Percentiles rank a stretch among this genome's conserved stretches.
phyloP scores from a whole-genome alignment of 2,888 invertebrate genomes.

The Tachystola acroxantha region DNA sequence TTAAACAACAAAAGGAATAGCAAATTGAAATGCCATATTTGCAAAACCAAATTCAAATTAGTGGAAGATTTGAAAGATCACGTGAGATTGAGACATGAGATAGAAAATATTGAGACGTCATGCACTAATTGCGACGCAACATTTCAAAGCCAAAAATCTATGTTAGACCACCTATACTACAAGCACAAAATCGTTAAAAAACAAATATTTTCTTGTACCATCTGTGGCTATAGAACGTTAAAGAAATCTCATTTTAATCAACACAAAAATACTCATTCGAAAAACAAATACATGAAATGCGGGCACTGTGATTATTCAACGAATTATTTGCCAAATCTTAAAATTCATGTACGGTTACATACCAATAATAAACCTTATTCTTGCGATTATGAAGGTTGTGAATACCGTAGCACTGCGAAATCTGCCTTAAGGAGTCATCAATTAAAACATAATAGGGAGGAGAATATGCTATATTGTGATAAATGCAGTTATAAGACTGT shows the following conservation, averaged over 20 bases:
- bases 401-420: constrained; percentile 22
- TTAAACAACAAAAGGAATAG: constrained; percentile 20
- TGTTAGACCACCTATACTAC: constrained; percentile 19
- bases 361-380: constrained; percentile 22
- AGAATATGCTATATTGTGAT: constrained; percentile 40
- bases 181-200: constrained; percentile 19
- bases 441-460: constrained; percentile 31
- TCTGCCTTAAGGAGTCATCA: constrained; percentile 36
- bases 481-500: constrained; percentile 43
- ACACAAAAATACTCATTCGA: constrained; percentile 26
- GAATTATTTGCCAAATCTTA: constrained; percentile 32
- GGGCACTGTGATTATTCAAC: constrained; percentile 30
- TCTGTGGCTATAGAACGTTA: constrained; percentile 31
- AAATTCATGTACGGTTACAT: constrained; percentile 34
- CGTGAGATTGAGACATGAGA: constrained; percentile 15
- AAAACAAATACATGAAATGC: constrained; percentile 22
- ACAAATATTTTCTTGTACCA: constrained; percentile 18
- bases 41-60: constrained; percentile 21
- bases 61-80: constrained; percentile 23
- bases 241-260: constrained; percentile 31
- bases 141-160: constrained; percentile 17
- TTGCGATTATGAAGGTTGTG: constrained; percentile 24
- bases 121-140: constrained; percentile 27
- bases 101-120: constrained; percentile 15
- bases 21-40: constrained; percentile 29